Base-by-base conservation (phyloP, 2,888 invertebrate genomes). In the Macroteleia sp. region DNA sequence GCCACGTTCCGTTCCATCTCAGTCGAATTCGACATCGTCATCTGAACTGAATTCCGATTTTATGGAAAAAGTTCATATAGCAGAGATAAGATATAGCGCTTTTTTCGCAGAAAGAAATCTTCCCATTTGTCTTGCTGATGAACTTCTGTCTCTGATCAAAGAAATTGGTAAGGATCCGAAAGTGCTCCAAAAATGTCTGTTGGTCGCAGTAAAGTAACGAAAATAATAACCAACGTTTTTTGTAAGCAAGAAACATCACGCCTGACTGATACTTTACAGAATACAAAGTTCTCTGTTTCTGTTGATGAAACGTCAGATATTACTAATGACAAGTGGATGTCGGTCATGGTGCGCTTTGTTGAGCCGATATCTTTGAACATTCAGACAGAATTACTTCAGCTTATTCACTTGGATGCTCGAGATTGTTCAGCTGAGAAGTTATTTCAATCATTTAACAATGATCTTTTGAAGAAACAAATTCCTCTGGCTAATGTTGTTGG, bases 221-320 rank as follows among this genome's bases (percentile, higher is more conserved):
- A 2, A 16, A 10, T 52, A 2, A 22, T 52, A 1, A 30, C 10
- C 2, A 52, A 52, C 10, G 34, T 36, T 19, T n/a, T 52, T 1
- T 6, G 3, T 16, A 4, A 1, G 0, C 1, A n/a, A 12, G 39
- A 54, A 39, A 17, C 36, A 8, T 3, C 16, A 8, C 20, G 32
- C 12, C 19, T 28, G 12, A 16, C 10, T 3, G 36, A 67, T 4
- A 32, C 5, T 32, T 2, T 32, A 2, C 3, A 10, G 10, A 42
- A 52, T 19, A 30, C 28, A 0, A 39, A 39, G 25, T 69, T 69
- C 42, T 69, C 59, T n/a, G 8, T 41, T 0, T 34, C 1, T 17
- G 59, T 41, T 2, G 69, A 69, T 20, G 59, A 69, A 46, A 57
- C 39, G 1, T 39, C 69, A 1, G 69, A 69, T 20, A 28, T 46